These are phyloP conservation scores for Cairina moschata DNA, from an alignment of 2,113 vertebrate genomes.

Conservation along the genomic window DNA sequence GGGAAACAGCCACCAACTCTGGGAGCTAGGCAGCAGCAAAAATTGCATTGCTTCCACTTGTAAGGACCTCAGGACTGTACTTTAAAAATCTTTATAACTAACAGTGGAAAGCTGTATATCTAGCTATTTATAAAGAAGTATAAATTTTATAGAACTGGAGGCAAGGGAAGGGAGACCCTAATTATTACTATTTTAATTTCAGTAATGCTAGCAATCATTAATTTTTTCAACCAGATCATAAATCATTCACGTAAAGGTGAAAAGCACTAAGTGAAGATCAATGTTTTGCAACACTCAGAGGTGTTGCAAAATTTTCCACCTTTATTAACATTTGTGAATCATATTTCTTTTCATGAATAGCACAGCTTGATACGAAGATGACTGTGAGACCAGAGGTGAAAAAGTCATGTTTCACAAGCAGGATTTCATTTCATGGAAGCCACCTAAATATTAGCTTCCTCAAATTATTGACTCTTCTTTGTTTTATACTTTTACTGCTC, in stretches of 20 bases:
- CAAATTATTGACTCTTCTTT: background rate
- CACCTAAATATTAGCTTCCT: background rate
- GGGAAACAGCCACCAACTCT: background rate
- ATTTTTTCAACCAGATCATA: background rate
- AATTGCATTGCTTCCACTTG: background rate
- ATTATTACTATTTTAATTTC: slow-evolving; percentile 6
- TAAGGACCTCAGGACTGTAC: fast-evolving
- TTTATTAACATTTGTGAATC: background rate
- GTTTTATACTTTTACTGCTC: background rate
- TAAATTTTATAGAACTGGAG: background rate
- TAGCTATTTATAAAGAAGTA: background rate
- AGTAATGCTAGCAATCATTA: background rate
- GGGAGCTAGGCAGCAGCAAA: background rate
- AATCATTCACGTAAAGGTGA: background rate
- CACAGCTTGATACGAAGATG: background rate
- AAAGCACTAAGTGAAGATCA: background rate
- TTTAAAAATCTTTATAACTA: background rate
- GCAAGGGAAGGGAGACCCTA: background rate
- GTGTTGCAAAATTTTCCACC: background rate
- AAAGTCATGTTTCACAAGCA: background rate
- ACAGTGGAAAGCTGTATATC: background rate
- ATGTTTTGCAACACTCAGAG: background rate
- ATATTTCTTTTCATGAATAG: background rate
- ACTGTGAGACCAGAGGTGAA: background rate
- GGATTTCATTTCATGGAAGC: background rate